Conservation (phyloP, 1,140 invertebrate species). For the Atta colombica region DNA sequence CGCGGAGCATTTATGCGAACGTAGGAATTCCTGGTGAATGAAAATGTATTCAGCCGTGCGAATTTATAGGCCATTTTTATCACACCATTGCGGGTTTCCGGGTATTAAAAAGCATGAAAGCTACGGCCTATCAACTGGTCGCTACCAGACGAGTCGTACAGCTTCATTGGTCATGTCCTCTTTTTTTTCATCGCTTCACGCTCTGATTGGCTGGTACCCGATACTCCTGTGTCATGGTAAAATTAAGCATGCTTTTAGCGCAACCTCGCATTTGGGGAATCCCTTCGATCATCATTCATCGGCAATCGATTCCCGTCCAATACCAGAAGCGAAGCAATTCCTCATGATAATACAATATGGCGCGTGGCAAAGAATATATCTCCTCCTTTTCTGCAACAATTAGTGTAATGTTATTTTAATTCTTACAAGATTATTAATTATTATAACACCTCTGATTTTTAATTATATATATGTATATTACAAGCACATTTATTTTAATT, state of each 20-base stretch:
- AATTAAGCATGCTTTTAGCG: conserved; percentile 83
- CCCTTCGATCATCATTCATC: conserved; percentile 61
- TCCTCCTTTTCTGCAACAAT: neutral
- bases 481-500: too few relatives aligned
- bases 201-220: conserved; percentile 80
- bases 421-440: neutral
- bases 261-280: conserved; percentile 80
- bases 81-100: conserved; percentile 14
- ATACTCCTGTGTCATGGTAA: conserved; percentile 83
- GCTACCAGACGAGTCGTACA: conserved; percentile 70
- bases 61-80: conserved; percentile 1
- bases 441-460: too few relatives aligned
- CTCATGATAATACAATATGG: conserved; percentile 51
- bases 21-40: neutral
- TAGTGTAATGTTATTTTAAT: neutral
- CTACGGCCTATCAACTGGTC: conserved; percentile 72
- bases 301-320: conserved; percentile 71
- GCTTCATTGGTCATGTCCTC: conserved; percentile 81
- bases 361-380: neutral
- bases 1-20: conserved; percentile 3
- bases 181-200: conserved; percentile 78
- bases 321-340: conserved; percentile 35
- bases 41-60: neutral
- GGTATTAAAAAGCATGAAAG: conserved; percentile 68
- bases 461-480: too few relatives aligned